Evolutionary conservation across 2,888 invertebrate genomes (phyloP), one percentile per base, ranked within the genome.

Genomic region (Auanema freiburgensis): DNA sequence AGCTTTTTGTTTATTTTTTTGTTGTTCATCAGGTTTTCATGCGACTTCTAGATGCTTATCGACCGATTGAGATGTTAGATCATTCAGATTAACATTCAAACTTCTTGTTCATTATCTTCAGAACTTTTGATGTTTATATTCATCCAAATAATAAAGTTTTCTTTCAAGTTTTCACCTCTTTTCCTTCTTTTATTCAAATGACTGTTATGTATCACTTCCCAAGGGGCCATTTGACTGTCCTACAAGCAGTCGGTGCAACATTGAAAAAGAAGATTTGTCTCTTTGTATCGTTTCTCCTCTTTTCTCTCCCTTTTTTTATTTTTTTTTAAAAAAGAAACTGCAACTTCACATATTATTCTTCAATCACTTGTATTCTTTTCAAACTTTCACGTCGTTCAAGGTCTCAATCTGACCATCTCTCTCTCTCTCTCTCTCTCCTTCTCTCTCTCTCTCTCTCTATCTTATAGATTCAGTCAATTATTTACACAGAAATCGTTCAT

Each of bases 371-470:
- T 16, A 23, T n/a, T 23, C 24, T 24, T 52, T 52, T 24, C 33
- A 33, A 33, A 33, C 33, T 33, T 33, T 33, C 33, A 33, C 33
- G 33, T 33, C 33, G 33, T 33, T 33, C 33, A 33, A 33, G 33
- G 33, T 52, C n/a, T 40, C 40, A 18, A 12, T 54, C 40, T 25
- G n/a, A 18, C 25, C 23, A n/a, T 46, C 52, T 59, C 61, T 50
- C 25, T 46, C 57, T 42, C 57, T 44, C 55, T 43, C 54, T 63
- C 51, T 54, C 57, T 42, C 40, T 10, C 51, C 60, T 51, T 59
- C 52, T 59, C 33, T 33, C 18, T 21, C 40, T 51, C 49, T 42
- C 33, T 16, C 23, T 43, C 53, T 25, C 43, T 44, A 40, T 21
- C 52, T 52, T 24, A 6, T 21, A 16, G 4, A 46, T 21, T 18